Percentiles rank a stretch among this genome's conserved stretches.
Evolutionary conservation across 2,888 invertebrate species (phyloP).

Genomic region (Acronicta psi): DNA sequence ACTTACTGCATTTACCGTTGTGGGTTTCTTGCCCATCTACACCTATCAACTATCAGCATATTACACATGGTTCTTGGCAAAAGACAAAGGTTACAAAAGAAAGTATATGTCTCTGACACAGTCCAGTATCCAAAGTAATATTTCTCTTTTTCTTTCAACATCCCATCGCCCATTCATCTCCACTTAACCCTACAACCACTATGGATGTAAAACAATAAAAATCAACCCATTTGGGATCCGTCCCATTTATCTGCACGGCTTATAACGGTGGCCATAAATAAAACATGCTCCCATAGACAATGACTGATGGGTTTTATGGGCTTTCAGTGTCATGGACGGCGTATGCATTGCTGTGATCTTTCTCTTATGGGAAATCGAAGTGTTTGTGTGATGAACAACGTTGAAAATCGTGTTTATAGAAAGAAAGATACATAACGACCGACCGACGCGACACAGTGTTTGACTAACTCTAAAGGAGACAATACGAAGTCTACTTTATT

Average conservation of each 20-base stretch:
- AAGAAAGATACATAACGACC: no score
- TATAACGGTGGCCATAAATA: constrained; percentile 66
- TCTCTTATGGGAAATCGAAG: constrained; percentile 23
- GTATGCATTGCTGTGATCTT: constrained; percentile 16
- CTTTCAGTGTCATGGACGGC: constrained; percentile 51
- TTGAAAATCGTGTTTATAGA: neutral
- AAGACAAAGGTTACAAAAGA: no score
- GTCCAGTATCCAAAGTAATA: neutral
- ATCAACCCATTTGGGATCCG: constrained; percentile 42
- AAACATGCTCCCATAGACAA: constrained; percentile 63
- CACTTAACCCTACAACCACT: constrained; percentile 41
- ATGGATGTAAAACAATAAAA: constrained; percentile 58
- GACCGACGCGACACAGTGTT: no score
- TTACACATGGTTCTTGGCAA: no score
- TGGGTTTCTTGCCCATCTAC: no score
- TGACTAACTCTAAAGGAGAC: no score
- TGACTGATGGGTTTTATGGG: constrained; percentile 66
- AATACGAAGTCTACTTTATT: no score
- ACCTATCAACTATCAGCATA: no score
- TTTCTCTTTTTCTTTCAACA: neutral
- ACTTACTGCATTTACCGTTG: no score
- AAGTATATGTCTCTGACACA: neutral
- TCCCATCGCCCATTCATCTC: constrained; percentile 27
- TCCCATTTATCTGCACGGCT: constrained; percentile 53
- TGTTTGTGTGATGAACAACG: neutral